Percentiles rank a stretch among this genome's conserved stretches.
phyloP scores from a whole-genome alignment of 2,888 invertebrate species.

The Drosophila aldrichi region DNA sequence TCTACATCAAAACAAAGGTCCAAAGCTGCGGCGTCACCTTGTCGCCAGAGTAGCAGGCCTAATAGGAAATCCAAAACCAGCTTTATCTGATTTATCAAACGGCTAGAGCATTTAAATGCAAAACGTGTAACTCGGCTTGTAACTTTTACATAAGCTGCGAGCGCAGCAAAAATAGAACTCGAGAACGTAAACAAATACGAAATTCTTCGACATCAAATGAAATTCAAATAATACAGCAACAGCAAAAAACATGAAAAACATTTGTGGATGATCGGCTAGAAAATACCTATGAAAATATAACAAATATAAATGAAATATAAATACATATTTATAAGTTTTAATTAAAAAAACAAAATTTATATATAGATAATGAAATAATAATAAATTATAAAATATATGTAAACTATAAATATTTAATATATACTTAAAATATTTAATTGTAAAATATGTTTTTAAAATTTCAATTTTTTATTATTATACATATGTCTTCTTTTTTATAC shows the following conservation, averaged over 20 bases:
- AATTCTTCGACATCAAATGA: slow-evolving; percentile 41
- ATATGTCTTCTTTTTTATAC: too few species aligned
- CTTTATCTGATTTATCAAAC: slow-evolving; percentile 62
- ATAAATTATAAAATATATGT: too few species aligned
- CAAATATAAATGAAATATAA: not conserved
- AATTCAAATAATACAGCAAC: slow-evolving; percentile 26
- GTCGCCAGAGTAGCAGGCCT: slow-evolving; percentile 43
- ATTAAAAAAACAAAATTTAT: not conserved
- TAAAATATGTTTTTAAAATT: too few species aligned
- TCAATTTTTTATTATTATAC: too few species aligned
- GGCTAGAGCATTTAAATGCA: slow-evolving; percentile 51
- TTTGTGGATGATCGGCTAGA: not conserved
- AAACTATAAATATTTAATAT: too few species aligned
- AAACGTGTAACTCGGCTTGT: slow-evolving; percentile 70
- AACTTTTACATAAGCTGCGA: slow-evolving; percentile 65
- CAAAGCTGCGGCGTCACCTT: slow-evolving; percentile 60
- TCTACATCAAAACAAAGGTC: slow-evolving; percentile 38
- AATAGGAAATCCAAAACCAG: slow-evolving; percentile 71
- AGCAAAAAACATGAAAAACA: not conserved
- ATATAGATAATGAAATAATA: too few species aligned
- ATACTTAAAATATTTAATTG: too few species aligned
- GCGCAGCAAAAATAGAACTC: slow-evolving; percentile 56
- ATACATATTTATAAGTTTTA: not conserved
- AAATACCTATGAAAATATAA: not conserved
- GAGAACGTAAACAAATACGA: slow-evolving; percentile 52